phyloP scores from a whole-genome alignment of 37 sponge, comb jelly and placozoan genomes.

The Beroe ovata region DNA sequence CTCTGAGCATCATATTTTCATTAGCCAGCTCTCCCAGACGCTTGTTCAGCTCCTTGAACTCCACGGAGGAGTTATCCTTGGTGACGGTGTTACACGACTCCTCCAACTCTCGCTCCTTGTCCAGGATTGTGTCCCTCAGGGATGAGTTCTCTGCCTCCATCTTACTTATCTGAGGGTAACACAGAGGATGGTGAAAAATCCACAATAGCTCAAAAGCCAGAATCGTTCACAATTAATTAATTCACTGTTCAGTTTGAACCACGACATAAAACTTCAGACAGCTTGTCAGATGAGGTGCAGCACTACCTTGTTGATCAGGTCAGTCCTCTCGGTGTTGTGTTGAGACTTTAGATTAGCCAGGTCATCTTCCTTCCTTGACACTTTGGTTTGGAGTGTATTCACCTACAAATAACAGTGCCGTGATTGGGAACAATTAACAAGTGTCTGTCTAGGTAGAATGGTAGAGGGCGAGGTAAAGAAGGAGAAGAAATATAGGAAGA shows the following conservation, averaged over 20 bases:
- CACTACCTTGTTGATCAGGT: slow-evolving; percentile 1
- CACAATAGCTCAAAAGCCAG: too few relatives aligned
- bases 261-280: too few relatives aligned
- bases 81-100: not conserved
- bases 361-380: slow-evolving; percentile 29
- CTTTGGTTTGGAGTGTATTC: not conserved
- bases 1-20: slow-evolving; percentile 51
- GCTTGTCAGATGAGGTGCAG: too few relatives aligned
- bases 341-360: slow-evolving; percentile 23
- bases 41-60: slow-evolving; percentile 61
- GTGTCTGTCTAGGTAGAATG: too few relatives aligned
- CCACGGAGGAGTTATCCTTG: not conserved
- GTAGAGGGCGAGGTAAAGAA: too few relatives aligned
- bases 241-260: too few relatives aligned
- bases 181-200: too few relatives aligned
- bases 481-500: too few relatives aligned
- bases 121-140: slow-evolving; percentile 5
- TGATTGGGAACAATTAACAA: too few relatives aligned
- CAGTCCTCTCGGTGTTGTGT: not conserved
- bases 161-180: not conserved
- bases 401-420: too few relatives aligned
- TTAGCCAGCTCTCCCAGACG: slow-evolving; percentile 39
- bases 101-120: slow-evolving; percentile 48
- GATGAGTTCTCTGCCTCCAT: not conserved
- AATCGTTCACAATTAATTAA: too few relatives aligned